Evolutionary conservation across 1,140 invertebrate genomes (phyloP).

Genomic region (Acyrthosiphon pisum): DNA sequence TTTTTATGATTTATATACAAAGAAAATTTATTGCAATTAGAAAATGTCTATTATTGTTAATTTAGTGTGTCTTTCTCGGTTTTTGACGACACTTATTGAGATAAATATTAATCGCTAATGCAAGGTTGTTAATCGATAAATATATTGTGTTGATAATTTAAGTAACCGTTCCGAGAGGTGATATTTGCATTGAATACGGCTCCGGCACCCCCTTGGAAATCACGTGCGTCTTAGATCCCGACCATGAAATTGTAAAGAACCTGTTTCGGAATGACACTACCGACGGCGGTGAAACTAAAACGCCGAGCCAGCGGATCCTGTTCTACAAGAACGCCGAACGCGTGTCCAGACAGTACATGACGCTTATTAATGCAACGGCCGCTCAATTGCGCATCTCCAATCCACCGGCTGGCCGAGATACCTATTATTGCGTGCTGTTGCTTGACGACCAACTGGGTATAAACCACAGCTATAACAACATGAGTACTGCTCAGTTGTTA

Average conservation of each 20-base stretch:
- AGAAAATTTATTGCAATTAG: background rate
- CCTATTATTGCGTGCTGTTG: conserved; percentile 64
- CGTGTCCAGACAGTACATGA: conserved; percentile 65
- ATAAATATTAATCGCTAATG: background rate
- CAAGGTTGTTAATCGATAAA: background rate
- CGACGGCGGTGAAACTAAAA: conserved; percentile 62
- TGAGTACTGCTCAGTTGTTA: background rate
- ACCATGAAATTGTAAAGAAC: conserved; percentile 63
- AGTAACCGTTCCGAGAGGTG: conserved; percentile 67
- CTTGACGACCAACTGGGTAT: background rate
- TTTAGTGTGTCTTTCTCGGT: background rate
- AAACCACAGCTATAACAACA: no score
- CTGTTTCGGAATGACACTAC: conserved; percentile 64
- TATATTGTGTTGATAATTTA: conserved; percentile 41
- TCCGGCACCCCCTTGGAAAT: conserved; percentile 65
- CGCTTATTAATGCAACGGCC: conserved; percentile 66
- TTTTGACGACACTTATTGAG: background rate
- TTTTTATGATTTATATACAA: background rate
- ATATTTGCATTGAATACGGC: conserved; percentile 66
- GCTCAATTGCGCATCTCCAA: conserved; percentile 64
- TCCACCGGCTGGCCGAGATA: conserved; percentile 63
- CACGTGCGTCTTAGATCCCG: conserved; percentile 65
- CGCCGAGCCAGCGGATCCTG: conserved; percentile 64
- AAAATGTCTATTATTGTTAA: background rate
- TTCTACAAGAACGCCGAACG: conserved; percentile 65